A percentile compares a stretch with the other conserved stretches of the same genome.
phyloP scores from a whole-genome alignment of 2,888 invertebrate species.

The Ganaspis brasiliensis region DNA sequence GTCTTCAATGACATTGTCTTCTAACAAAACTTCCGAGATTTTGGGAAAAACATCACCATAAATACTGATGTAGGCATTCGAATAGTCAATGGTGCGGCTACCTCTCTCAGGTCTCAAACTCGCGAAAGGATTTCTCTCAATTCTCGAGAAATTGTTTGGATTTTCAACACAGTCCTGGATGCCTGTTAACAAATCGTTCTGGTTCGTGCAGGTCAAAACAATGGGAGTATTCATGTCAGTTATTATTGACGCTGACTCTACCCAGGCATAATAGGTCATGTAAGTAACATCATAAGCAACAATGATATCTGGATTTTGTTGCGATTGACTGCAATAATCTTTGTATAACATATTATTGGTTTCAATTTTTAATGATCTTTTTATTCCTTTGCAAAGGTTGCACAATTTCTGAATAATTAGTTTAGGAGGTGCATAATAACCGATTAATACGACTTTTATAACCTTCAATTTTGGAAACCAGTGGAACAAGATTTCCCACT shows the following conservation, averaged over 20 bases:
- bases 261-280: conserved; percentile 67
- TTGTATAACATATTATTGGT: conserved; percentile 63
- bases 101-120: conserved; percentile 73
- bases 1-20: not conserved
- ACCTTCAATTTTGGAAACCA: conserved; percentile 58
- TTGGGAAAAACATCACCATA: not conserved
- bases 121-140: conserved; percentile 68
- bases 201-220: conserved; percentile 70
- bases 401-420: not conserved
- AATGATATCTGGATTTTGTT: conserved; percentile 68
- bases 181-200: conserved; percentile 48
- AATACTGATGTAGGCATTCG: not conserved
- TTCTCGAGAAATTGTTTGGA: conserved; percentile 63
- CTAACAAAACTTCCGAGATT: not conserved
- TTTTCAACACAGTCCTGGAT: conserved; percentile 36
- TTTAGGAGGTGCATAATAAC: not conserved
- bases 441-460: not conserved
- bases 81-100: not conserved
- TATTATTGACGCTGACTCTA: conserved; percentile 56
- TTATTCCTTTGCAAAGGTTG: conserved; percentile 46
- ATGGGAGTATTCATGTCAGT: conserved; percentile 70
- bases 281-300: conserved; percentile 74
- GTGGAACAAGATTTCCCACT: conserved; percentile 73
- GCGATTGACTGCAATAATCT: conserved; percentile 62
- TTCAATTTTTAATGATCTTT: conserved; percentile 60